These are phyloP conservation scores for Aphyosemion australe DNA, from an alignment of 2,113 vertebrate genomes.

Conservation along the genomic window DNA sequence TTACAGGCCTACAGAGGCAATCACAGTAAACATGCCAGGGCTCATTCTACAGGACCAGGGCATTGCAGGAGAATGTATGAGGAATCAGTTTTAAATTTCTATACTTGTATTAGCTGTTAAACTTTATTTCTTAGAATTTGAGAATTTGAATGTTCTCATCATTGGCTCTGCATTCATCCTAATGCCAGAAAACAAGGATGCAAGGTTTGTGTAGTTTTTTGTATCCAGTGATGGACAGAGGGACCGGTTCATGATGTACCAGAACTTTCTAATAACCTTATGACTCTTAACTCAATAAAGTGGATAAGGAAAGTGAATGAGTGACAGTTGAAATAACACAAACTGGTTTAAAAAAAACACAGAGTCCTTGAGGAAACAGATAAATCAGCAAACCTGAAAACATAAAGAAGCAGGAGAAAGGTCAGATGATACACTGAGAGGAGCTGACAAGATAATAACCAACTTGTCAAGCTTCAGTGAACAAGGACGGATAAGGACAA, in stretches of 20 bases:
- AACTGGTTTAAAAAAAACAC: slow-evolving; percentile 14
- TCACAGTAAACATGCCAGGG: too few species aligned
- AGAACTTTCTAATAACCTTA: neutral
- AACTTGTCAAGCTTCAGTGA: slow-evolving; percentile 32
- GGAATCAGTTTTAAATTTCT: too few species aligned
- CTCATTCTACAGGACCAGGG: too few species aligned
- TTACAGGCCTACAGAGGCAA: too few species aligned
- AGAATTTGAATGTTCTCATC: too few species aligned
- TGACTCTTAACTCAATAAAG: neutral
- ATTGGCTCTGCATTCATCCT: too few species aligned
- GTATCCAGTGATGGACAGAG: too few species aligned
- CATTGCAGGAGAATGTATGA: too few species aligned
- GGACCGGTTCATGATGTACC: neutral
- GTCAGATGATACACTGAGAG: slow-evolving; percentile 23
- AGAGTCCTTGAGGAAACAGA: slow-evolving; percentile 13
- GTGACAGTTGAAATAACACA: slow-evolving; percentile 15
- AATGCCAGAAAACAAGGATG: too few species aligned
- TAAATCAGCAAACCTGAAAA: slow-evolving; percentile 19
- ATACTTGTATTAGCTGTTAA: too few species aligned
- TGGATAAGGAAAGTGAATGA: neutral
- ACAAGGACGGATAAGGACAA: slow-evolving; percentile 16
- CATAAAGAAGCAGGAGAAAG: slow-evolving; percentile 18
- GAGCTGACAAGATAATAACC: slow-evolving; percentile 24
- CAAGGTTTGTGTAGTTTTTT: too few species aligned
- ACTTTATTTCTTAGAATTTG: too few species aligned